Conservation (phyloP, 2,797 vertebrate genomes). For the Siniperca scherzeri region DNA sequence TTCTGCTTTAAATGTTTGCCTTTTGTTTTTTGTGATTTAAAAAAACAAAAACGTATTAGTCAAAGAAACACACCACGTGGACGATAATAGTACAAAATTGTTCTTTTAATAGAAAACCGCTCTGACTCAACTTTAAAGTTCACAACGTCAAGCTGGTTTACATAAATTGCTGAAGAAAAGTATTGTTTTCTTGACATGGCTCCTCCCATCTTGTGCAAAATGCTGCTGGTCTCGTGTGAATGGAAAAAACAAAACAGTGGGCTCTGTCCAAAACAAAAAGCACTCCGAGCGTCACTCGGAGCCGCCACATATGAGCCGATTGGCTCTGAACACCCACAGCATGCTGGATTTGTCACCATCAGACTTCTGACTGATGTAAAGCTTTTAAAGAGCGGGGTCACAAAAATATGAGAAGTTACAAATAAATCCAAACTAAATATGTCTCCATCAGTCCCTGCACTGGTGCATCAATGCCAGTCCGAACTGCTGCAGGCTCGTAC, state of each 20-base stretch:
- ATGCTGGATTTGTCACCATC: not conserved
- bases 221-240: conserved; percentile 90
- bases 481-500: conserved; percentile 10
- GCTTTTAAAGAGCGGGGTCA: conserved; percentile 30
- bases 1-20: too few relatives aligned
- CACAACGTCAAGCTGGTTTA: conserved; percentile 83
- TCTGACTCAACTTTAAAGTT: conserved; percentile 87
- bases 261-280: conserved; percentile 16
- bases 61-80: not conserved
- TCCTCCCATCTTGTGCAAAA: conserved; percentile 92
- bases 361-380: conserved; percentile 26
- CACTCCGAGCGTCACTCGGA: conserved; percentile 57
- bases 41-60: not conserved
- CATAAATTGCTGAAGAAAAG: conserved; percentile 81
- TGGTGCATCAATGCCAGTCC: not conserved
- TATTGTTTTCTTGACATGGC: conserved; percentile 85
- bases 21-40: too few relatives aligned
- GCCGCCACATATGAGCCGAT: conserved; percentile 22
- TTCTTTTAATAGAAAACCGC: conserved; percentile 93
- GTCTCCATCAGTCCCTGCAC: not conserved
- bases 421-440: not conserved
- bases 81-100: conserved; percentile 72
- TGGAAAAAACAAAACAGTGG: conserved; percentile 82
- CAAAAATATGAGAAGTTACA: not conserved
- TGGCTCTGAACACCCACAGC: not conserved